Evolutionary conservation across 2,888 invertebrate genomes (phyloP).

Genomic region (Diloba caeruleocephala): DNA sequence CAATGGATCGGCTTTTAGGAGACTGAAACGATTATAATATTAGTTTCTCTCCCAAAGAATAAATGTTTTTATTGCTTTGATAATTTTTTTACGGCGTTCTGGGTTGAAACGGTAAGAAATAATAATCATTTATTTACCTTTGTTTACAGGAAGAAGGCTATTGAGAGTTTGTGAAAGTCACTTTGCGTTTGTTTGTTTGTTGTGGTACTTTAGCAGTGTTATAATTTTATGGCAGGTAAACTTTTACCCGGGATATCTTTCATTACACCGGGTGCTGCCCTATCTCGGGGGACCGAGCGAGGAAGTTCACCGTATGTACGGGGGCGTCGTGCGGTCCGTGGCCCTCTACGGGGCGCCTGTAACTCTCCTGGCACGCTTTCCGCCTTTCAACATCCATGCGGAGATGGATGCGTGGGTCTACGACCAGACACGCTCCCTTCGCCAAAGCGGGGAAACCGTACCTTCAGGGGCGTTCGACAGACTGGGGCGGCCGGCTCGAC

Average conservation of each 20-base stretch:
- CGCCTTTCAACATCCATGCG: no score
- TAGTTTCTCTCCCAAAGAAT: conserved; percentile 18
- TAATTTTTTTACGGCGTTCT: conserved; percentile 7
- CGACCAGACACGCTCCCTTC: no score
- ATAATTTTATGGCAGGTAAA: conserved; percentile 38
- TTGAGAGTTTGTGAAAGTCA: conserved; percentile 33
- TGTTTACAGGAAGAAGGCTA: conserved; percentile 31
- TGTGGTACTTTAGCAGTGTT: conserved; percentile 35
- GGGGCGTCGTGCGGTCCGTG: no score
- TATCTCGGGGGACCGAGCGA: no score
- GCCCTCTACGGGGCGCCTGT: no score
- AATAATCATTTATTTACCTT: conserved; percentile 31
- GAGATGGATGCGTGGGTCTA: no score
- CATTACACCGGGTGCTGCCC: no score
- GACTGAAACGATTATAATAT: conserved; percentile 25
- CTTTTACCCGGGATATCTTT: conserved; percentile 24
- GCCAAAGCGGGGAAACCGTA: no score
- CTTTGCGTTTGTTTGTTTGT: conserved; percentile 41
- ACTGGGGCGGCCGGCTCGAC: no score
- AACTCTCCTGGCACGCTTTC: no score
- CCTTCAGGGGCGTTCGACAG: no score
- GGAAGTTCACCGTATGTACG: no score
- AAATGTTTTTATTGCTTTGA: conserved; percentile 8
- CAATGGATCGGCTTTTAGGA: conserved; percentile 8
- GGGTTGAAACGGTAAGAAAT: conserved; percentile 14